phyloP scores from a whole-genome alignment of 2,113 vertebrate genomes.

The Heptranchias perlo region DNA sequence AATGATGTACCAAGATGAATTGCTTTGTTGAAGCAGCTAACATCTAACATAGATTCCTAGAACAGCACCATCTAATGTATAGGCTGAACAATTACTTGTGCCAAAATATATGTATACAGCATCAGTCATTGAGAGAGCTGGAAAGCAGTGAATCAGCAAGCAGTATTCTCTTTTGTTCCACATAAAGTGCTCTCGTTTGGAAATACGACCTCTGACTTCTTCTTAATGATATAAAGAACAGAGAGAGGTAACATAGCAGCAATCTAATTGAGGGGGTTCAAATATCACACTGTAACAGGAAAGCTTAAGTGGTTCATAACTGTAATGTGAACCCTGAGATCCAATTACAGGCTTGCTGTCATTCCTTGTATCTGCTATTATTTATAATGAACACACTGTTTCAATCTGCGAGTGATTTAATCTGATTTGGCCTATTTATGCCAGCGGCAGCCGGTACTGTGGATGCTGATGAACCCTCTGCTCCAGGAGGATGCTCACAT shows the following conservation, averaged over 20 bases:
- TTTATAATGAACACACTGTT: conserved; percentile 34
- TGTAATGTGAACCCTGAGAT: conserved; percentile 18
- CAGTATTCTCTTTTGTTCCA: background rate
- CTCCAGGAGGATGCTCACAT: background rate
- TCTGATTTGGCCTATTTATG: conserved; percentile 23
- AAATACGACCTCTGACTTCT: background rate
- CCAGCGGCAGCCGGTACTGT: background rate
- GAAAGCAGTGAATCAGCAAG: background rate
- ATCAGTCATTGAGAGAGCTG: background rate
- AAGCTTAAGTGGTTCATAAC: conserved; percentile 23
- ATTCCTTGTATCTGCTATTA: conserved; percentile 31
- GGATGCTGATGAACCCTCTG: conserved; percentile 12
- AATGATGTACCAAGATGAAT: background rate
- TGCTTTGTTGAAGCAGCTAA: background rate
- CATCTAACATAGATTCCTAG: background rate
- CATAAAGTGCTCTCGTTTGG: background rate
- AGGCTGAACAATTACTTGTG: background rate
- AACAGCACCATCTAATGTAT: background rate
- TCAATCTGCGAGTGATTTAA: conserved; percentile 19
- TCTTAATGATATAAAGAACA: conserved; percentile 23
- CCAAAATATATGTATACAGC: background rate
- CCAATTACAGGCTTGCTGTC: conserved; percentile 30
- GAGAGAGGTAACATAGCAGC: background rate
- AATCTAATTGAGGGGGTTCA: conserved; percentile 13
- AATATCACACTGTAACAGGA: conserved; percentile 28